Evolutionary conservation across 2,113 vertebrate genomes (phyloP).

Genomic region (Syngnathoides biaculeatus): DNA sequence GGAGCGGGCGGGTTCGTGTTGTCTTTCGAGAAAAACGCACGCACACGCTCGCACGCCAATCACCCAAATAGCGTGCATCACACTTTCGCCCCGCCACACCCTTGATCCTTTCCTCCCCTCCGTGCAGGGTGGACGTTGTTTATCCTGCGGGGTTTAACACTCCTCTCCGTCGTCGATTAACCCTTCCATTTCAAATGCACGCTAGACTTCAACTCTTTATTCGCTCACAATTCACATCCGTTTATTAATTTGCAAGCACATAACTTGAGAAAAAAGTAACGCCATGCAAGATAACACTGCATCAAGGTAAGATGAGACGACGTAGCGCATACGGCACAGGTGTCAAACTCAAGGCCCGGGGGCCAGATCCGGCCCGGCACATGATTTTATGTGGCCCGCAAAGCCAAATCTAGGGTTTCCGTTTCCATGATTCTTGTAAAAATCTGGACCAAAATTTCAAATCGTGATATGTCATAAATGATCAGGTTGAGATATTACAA

Average conservation of each 20-base stretch:
- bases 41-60: constrained; percentile 16
- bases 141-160: constrained; percentile 2
- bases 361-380: too few species aligned
- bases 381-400: too few species aligned
- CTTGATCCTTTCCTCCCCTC: constrained; percentile 10
- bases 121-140: constrained; percentile 40
- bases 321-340: too few species aligned
- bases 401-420: too few species aligned
- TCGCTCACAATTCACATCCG: too few species aligned
- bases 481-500: too few species aligned
- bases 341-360: too few species aligned
- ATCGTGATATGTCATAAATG: too few species aligned
- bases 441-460: too few species aligned
- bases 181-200: neutral
- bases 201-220: neutral
- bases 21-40: constrained; percentile 51
- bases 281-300: neutral
- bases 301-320: neutral
- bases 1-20: constrained; percentile 19
- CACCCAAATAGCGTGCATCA: constrained; percentile 51
- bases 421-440: too few species aligned
- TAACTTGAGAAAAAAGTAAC: neutral
- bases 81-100: constrained; percentile 17
- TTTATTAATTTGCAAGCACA: too few species aligned
- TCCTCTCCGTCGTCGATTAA: constrained; percentile 5